These are phyloP conservation scores for Thymelicus lineola DNA, from an alignment of 2,888 invertebrate species.

Conservation along the genomic window DNA sequence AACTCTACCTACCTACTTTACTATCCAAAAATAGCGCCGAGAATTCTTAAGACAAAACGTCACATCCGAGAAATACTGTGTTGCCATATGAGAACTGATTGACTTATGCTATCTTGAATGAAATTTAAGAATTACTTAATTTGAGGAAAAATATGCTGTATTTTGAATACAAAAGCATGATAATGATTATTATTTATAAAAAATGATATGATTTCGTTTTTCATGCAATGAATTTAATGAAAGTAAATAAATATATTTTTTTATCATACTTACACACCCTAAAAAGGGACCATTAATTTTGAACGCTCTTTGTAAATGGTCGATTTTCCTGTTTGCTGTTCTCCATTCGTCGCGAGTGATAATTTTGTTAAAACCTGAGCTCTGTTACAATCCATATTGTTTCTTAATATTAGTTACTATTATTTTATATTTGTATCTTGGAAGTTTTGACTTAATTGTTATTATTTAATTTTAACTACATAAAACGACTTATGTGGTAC, in stretches of 20 bases:
- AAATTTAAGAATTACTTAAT: constrained; percentile 16
- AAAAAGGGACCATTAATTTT: constrained; percentile 47
- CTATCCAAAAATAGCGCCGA: constrained; percentile 81
- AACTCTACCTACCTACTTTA: constrained; percentile 68
- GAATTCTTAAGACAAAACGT: constrained; percentile 58
- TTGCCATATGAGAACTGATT: constrained; percentile 53
- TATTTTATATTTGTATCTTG: constrained; percentile 74
- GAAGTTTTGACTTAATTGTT: constrained; percentile 64
- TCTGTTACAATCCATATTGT: constrained; percentile 72
- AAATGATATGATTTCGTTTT: not conserved
- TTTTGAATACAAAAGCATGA: constrained; percentile 38
- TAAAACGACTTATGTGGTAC: constrained; percentile 89
- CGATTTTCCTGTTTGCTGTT: constrained; percentile 84
- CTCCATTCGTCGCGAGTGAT: constrained; percentile 77
- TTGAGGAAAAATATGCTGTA: constrained; percentile 38
- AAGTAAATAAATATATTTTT: constrained; percentile 16
- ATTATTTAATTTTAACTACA: constrained; percentile 69
- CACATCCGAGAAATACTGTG: constrained; percentile 62
- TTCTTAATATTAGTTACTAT: constrained; percentile 80
- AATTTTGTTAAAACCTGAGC: constrained; percentile 74
- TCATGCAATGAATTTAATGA: not conserved
- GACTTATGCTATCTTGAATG: constrained; percentile 29
- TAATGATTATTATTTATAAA: not conserved
- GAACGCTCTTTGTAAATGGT: constrained; percentile 78
- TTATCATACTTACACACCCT: constrained; percentile 12